Evolutionary conservation across 2,797 vertebrate genomes (phyloP).

Genomic region (Dipus sagitta): DNA sequence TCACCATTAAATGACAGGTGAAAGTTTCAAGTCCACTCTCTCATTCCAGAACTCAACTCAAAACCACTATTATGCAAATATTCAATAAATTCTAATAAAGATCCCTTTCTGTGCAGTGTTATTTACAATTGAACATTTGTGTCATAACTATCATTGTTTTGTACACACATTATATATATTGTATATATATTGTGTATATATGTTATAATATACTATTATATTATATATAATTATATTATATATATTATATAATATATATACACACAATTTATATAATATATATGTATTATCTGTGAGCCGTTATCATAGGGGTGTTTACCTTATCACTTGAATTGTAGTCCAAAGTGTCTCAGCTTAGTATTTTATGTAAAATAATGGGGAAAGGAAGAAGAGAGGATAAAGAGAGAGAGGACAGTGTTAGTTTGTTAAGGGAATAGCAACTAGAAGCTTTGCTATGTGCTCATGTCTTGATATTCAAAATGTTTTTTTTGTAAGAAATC

Average conservation of each 20-base stretch:
- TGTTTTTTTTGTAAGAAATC: conserved; percentile 46
- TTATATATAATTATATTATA: too few relatives aligned
- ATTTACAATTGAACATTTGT: conserved; percentile 21
- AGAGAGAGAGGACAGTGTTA: neutral
- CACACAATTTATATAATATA: too few relatives aligned
- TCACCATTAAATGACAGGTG: neutral
- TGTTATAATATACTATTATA: too few relatives aligned
- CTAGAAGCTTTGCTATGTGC: conserved; percentile 32
- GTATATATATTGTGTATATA: neutral
- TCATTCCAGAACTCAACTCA: conserved; percentile 11
- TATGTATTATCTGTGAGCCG: neutral
- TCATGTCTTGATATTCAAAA: neutral
- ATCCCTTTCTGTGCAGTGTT: neutral
- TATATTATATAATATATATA: too few relatives aligned
- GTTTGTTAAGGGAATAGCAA: neutral
- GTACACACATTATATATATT: neutral
- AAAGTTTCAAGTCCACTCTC: neutral
- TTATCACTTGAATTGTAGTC: neutral
- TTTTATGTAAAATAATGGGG: neutral
- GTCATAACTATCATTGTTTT: conserved; percentile 2
- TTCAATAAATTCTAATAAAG: neutral
- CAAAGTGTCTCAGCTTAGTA: neutral
- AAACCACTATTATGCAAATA: neutral
- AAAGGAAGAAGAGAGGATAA: neutral
- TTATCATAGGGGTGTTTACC: neutral